Evolutionary conservation across 2,113 vertebrate genomes (phyloP).

Genomic region (Micronycteris hirsuta): DNA sequence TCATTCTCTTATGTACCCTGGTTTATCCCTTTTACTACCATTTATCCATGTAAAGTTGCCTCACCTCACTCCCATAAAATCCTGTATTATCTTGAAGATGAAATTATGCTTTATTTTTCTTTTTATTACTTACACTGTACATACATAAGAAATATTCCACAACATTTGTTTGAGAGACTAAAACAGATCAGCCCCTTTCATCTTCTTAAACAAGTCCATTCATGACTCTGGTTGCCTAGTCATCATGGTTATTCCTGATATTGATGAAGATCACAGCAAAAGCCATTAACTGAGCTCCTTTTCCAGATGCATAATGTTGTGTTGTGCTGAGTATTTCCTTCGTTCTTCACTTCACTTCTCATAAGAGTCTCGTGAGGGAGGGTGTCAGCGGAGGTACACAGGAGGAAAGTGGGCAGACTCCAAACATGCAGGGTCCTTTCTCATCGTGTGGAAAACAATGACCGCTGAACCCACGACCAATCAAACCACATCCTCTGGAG

Average conservation of each 20-base stretch:
- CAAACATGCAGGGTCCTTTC: neutral
- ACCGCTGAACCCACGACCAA: neutral
- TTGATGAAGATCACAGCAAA: neutral
- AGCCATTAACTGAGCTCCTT: neutral
- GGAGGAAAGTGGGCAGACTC: neutral
- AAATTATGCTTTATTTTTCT: neutral
- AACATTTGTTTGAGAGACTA: neutral
- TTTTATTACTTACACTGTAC: neutral
- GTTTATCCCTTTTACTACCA: neutral
- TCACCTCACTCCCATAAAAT: neutral
- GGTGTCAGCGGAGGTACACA: neutral
- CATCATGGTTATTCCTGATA: neutral
- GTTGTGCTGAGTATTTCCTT: neutral
- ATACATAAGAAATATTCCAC: neutral
- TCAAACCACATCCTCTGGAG: neutral
- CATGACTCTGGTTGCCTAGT: neutral
- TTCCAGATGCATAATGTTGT: neutral
- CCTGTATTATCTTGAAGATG: neutral
- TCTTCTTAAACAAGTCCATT: neutral
- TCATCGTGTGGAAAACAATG: neutral
- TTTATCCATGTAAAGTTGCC: neutral
- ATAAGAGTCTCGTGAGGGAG: neutral
- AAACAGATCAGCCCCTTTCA: neutral
- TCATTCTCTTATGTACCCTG: neutral
- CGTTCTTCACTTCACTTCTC: neutral